Evolutionary conservation across 2,888 invertebrate species (phyloP), one percentile per base, ranked within the genome.

Genomic region (Phanerotoma sp.): DNA sequence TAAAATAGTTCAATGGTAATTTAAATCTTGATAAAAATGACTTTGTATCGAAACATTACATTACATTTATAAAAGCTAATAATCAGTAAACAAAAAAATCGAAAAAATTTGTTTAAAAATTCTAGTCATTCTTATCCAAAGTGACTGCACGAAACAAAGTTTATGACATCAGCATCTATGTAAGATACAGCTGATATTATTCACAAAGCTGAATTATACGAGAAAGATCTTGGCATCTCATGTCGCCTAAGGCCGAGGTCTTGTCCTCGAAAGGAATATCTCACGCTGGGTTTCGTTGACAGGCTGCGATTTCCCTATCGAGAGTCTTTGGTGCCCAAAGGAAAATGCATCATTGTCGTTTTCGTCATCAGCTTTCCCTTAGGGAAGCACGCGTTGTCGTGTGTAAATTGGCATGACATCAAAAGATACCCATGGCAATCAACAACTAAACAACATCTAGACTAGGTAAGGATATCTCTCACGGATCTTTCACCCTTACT

Each of bases 181-280:
- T 20, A 37, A 20, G n/a, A n/a, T n/a, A n/a, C 16, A 10, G 40
- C 42, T 48, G 54, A 54, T 54, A 54, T 47, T 53, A 53, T 41
- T 53, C 42, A 46, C 41, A 47, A 41, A 40, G 35, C 40, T 47
- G 47, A 48, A 32, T 48, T 48, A 54, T 33, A 33, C 47, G 54
- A 46, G 54, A 54, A 54, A 46, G 48, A 54, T 54, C 54, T 41
- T 37, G 41, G 41, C 21, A 47, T 47, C 20, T 48, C 41, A 40
- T 41, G 45, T 51, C 32, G 46, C 53, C 53, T 40, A 46, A 41
- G 53, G 40, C 47, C 53, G 47, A 53, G 54, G 48, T 42, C 54
- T 48, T 56, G 53, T 56, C 56, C 54, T 61, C 60, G 55, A 60
- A 58, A 60, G 57, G 56, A 61, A 55, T 63, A 61, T 63, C 63